phyloP scores from a whole-genome alignment of 1,140 invertebrate genomes.

The Solenopsis fugax region DNA sequence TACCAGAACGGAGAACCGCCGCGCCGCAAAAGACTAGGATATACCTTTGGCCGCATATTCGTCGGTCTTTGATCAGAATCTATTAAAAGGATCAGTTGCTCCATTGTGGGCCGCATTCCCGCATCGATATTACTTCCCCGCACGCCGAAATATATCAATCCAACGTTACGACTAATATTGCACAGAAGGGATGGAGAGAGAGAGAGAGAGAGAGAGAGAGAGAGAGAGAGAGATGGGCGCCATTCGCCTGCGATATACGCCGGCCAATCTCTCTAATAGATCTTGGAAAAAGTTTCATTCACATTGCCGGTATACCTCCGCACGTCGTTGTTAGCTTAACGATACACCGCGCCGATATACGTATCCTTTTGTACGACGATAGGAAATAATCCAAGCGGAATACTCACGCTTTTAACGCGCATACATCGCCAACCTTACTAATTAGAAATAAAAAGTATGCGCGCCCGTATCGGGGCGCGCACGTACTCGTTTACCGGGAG shows the following conservation, averaged over 20 bases:
- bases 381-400: constrained; percentile 49
- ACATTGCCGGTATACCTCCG: constrained; percentile 3
- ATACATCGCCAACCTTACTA: constrained; percentile 31
- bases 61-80: constrained; percentile 75
- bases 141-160: constrained; percentile 36
- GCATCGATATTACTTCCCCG: constrained; percentile 73
- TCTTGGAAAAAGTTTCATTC: constrained; percentile 67
- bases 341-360: constrained; percentile 57
- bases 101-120: constrained; percentile 71
- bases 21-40: constrained; percentile 57
- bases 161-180: constrained; percentile 48
- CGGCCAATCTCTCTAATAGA: constrained; percentile 77
- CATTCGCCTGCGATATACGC: constrained; percentile 65
- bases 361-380: constrained; percentile 56
- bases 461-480: background rate
- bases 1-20: background rate
- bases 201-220: too few species aligned
- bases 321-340: constrained; percentile 62
- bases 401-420: constrained; percentile 48
- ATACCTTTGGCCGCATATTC: constrained; percentile 67
- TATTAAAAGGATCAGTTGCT: constrained; percentile 77
- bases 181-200: background rate
- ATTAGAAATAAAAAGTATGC: constrained; percentile 57
- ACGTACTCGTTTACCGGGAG: constrained; percentile 44
- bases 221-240: constrained; percentile 36